Evolutionary conservation across 2,888 invertebrate species (phyloP), one percentile per base, ranked within the genome.

Genomic region (Neoascia interrupta): DNA sequence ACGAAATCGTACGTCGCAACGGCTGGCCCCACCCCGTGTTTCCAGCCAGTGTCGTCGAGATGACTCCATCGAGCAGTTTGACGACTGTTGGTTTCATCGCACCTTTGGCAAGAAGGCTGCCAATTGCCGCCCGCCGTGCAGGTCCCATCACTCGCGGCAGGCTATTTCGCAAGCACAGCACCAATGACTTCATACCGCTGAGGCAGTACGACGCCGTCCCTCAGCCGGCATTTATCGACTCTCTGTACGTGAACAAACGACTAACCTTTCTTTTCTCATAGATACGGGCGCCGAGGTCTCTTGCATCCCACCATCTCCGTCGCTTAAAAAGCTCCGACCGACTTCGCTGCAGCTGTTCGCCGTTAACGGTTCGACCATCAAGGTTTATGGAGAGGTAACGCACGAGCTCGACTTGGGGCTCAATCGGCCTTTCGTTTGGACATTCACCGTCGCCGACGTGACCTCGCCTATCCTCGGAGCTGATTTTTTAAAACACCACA

Each of bases 311-410:
- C 21, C 45, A 11, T 43, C 43, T 16, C 28, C 23, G 39, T 36
- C 43, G 23, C 16, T 15, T 15, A 26, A 6, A 13, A 23, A 26
- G 19, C 41, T 4, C 15, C 56, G 56, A 6, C 56, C 16, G 8
- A 31, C 41, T 8, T 18, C 16, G n/a, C n/a, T 31, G 47, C 31
- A 49, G 16, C 31, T 28, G 18, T 31, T 47, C 15, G 26, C 47
- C 26, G 41, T 34, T 19, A 58, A 45, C 10, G 13, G 39, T 23
- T 39, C 54, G 2, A 43, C 45, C 18, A 34, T 60, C n/a, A 60
- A 60, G 8, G 58, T 60, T 4, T 60, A 36, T n/a, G 23, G 45
- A 16, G 58, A 60, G 5, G 45, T 45, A 2, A 36, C 45, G 18
- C 36, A 61, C 5, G 37, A 49, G 5, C 13, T 61, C 26, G n/a